Evolutionary conservation across 23 tunicate species (phyloP).

Genomic region (Phallusia fumigata): DNA sequence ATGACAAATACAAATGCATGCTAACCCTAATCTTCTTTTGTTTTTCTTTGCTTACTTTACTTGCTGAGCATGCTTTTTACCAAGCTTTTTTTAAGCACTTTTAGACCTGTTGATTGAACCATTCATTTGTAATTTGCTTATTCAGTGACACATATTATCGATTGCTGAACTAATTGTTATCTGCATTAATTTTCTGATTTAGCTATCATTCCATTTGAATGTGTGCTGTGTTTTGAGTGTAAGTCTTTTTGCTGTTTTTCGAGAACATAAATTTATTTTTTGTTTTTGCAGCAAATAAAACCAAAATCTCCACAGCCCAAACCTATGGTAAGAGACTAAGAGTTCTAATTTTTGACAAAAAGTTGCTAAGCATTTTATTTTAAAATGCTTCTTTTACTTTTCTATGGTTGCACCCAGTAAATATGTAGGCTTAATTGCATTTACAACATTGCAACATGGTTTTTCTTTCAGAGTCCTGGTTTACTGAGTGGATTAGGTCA

Average conservation of each 20-base stretch:
- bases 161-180: background rate
- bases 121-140: too few species aligned
- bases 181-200: background rate
- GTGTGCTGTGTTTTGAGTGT: background rate
- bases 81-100: too few species aligned
- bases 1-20: background rate
- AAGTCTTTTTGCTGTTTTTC: background rate
- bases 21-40: background rate
- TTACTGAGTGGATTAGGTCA: constrained; percentile 33
- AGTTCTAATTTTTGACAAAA: too few species aligned
- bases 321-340: background rate
- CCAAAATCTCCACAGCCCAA: constrained; percentile 1
- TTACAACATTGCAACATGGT: background rate
- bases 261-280: background rate
- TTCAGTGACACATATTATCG: background rate
- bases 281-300: constrained; percentile 6
- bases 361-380: too few species aligned
- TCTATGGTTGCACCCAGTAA: too few species aligned
- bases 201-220: background rate
- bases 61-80: too few species aligned
- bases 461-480: constrained; percentile 19
- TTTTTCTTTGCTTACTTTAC: too few species aligned
- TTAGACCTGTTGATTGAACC: too few species aligned
- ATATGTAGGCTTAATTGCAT: background rate
- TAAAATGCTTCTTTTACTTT: too few species aligned